Base-by-base conservation (phyloP, 1,140 invertebrate species). In the Oncopeltus fasciatus region DNA sequence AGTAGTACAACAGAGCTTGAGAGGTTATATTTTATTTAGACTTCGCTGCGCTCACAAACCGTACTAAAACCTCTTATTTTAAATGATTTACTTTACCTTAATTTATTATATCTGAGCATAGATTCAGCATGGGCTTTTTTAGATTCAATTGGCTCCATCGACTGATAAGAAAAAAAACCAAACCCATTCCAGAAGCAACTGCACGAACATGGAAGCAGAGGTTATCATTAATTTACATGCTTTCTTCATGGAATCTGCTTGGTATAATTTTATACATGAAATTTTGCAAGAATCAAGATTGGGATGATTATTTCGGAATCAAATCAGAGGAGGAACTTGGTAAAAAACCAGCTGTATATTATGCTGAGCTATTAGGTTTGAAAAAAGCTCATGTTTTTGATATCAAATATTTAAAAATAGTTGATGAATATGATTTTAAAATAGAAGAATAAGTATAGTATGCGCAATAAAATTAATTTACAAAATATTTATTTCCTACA, bases 241-340 rank as follows among this genome's bases (percentile, higher is more conserved):
- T 84, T 44, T 28, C 82, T 14, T 77, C 80, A 12, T 83, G 81
- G 80, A 80, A 84, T 74, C 78, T 80, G 0, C 81, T 84, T 67
- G 81, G 80, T 11, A 67, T 81, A 24, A 76, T 84, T 9, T 60
- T 75, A 28, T 83, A 81, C 65, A 75, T 73, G 68, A 70, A 76
- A 12, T 79, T 73, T 58, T 74, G 74, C 38, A 82, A 82, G 0
- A 80, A 80, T 68, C 73, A 70, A 1, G 80, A 83, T 70, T 83
- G 81, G 82, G 81, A 81, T 3, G 74, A 78, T 64, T 78, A 78
- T 66, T 76, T 81, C 70, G 83, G 82, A 29, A 69, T 81, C 11
- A 81, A 82, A 70, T 69, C 75, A 26, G 77, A 82, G 33, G 77
- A 78, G 68, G 81, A 83, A 61, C 64, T 72, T 33, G 59, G 71